Evolutionary conservation across 1,140 invertebrate genomes (phyloP).

Genomic region (Uloborus diversus): DNA sequence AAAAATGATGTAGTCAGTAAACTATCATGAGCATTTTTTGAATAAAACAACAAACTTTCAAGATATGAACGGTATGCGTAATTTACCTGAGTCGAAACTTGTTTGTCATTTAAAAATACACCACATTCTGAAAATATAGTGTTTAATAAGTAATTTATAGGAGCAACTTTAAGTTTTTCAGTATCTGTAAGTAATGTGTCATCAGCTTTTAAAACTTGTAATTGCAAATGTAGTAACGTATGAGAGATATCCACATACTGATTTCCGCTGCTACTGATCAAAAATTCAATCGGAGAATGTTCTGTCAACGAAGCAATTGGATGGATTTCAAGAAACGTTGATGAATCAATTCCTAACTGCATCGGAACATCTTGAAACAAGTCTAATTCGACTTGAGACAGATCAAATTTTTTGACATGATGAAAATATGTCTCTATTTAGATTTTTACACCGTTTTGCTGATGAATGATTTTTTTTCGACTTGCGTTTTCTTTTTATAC

Average conservation of each 20-base stretch:
- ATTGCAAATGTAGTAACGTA: neutral
- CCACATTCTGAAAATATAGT: neutral
- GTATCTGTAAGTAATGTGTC: neutral
- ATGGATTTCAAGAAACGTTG: neutral
- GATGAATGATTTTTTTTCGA: neutral
- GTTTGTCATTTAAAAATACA: constrained; percentile 5
- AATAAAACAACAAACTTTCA: neutral
- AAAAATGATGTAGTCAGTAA: neutral
- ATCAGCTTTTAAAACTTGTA: no score
- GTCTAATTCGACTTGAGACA: neutral
- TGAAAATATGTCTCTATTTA: neutral
- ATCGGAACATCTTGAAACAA: neutral
- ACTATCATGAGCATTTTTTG: neutral
- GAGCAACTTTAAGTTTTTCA: neutral
- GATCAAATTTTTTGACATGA: neutral
- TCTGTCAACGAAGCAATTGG: neutral
- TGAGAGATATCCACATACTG: constrained; percentile 2
- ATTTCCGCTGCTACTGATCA: neutral
- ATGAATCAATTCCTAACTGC: neutral
- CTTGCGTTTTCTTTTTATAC: constrained; percentile 9
- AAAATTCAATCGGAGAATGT: constrained; percentile 5
- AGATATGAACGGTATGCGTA: neutral
- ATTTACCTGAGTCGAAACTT: neutral
- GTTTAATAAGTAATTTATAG: neutral
- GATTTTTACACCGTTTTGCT: neutral